phyloP scores from a whole-genome alignment of 2,797 vertebrate genomes.

The Falco peregrinus region DNA sequence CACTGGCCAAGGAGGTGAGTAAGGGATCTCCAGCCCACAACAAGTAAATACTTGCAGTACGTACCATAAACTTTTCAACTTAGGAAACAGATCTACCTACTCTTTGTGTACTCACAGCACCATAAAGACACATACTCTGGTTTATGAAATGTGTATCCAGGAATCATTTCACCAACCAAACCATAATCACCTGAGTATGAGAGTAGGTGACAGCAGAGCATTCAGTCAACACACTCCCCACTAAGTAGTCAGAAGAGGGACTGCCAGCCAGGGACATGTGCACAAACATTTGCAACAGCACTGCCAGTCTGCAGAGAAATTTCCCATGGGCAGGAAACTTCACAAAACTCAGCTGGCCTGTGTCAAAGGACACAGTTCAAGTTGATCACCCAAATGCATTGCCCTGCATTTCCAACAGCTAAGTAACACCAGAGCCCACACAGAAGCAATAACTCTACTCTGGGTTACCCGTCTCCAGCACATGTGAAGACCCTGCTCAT shows the following conservation, averaged over 20 bases:
- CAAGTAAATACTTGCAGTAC: background rate
- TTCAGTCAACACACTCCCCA: background rate
- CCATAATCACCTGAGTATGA: background rate
- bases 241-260: background rate
- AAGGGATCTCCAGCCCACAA: background rate
- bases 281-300: background rate
- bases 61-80: background rate
- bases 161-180: background rate
- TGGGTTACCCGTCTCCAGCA: background rate
- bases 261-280: rapidly evolving
- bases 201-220: background rate
- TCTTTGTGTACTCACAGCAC: background rate
- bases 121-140: background rate
- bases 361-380: background rate
- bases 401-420: background rate
- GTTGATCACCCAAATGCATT: background rate
- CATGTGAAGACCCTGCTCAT: background rate
- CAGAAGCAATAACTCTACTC: background rate
- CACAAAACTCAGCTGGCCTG: background rate
- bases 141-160: background rate
- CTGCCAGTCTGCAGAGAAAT: background rate
- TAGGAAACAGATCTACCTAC: background rate
- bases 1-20: background rate
- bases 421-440: background rate
- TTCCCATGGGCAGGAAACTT: background rate